These are phyloP conservation scores for Odontomyia ornata DNA, from an alignment of 2,888 invertebrate genomes.

Conservation along the genomic window DNA sequence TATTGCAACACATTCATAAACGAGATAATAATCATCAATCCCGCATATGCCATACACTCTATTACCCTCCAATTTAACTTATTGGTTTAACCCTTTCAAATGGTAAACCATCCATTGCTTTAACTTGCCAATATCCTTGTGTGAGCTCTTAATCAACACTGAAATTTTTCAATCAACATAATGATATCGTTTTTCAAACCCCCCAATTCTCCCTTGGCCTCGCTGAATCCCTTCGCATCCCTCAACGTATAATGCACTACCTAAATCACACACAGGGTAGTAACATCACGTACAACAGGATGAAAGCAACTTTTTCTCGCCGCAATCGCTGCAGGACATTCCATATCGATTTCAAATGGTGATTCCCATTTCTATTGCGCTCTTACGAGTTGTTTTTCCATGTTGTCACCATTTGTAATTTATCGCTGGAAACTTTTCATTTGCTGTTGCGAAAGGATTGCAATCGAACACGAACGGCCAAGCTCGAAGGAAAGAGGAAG, in stretches of 20 bases:
- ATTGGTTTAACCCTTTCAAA: too few relatives aligned
- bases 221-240: not conserved
- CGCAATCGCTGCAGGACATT: slow-evolving; percentile 9
- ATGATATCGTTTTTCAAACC: slow-evolving; percentile 25
- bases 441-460: not conserved
- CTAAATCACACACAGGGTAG: slow-evolving; percentile 12
- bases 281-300: not conserved
- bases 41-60: too few relatives aligned
- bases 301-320: not conserved
- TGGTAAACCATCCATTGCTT: not conserved
- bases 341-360: slow-evolving; percentile 3
- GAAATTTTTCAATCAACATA: slow-evolving; percentile 26
- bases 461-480: not conserved
- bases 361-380: not conserved
- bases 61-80: too few relatives aligned
- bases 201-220: not conserved
- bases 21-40: too few relatives aligned
- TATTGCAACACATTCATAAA: too few relatives aligned
- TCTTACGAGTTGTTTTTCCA: slow-evolving; percentile 6
- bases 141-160: slow-evolving; percentile 17
- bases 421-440: not conserved
- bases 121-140: not conserved
- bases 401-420: slow-evolving; percentile 23
- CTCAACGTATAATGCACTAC: slow-evolving; percentile 17
- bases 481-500: not conserved